Base-by-base conservation (phyloP, 2,113 vertebrate species). In the Myiozetetes cayanensis region DNA sequence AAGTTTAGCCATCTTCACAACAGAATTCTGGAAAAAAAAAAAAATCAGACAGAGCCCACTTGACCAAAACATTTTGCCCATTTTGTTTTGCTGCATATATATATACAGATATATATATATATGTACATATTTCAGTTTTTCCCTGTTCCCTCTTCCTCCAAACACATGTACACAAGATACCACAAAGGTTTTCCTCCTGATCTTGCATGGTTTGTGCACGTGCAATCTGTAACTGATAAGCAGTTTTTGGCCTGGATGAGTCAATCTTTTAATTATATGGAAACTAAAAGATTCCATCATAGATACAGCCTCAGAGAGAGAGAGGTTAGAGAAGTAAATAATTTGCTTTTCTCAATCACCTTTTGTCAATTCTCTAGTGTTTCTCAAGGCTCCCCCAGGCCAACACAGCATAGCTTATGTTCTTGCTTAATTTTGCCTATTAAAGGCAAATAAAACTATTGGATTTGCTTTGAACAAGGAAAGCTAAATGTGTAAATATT, bases 51-150 rank as follows among this genome's bases (percentile, higher is more conserved):
- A 56, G 80, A 58, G 5, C 4, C 41, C 39, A 31, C 12, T 33
- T 67, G 12, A 50, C 20, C 63, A 39, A 62, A 81, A 71, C 7
- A 30, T 43, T 58, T 65, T 53, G 2, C 8, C 4, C 11, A 13
- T 65, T 79, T 71, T 3, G 0, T 59, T 79, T 86, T 56, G 5
- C 4, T 46, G 8, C 28, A 33, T 9, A 12, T 3, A 39, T 8
- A 27, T 3, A 43, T 3, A 25, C 3, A 43, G 13, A 2, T 8
- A 3, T 6, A 6, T 5, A 14, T 35, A 7, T 59, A 25, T 7
- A 14, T 44, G 4, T 31, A 4, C 33, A 20, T 55, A 15, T n/a
- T 50, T 25, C 31, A 31, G 7, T 11, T 65, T 92, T 50, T 62
- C 22, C 21, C 44, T 31, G 27, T 49, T 87, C 15, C 15, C 6